Conservation (phyloP, 1,140 invertebrate genomes). For the Bilobella aurantiaca region DNA sequence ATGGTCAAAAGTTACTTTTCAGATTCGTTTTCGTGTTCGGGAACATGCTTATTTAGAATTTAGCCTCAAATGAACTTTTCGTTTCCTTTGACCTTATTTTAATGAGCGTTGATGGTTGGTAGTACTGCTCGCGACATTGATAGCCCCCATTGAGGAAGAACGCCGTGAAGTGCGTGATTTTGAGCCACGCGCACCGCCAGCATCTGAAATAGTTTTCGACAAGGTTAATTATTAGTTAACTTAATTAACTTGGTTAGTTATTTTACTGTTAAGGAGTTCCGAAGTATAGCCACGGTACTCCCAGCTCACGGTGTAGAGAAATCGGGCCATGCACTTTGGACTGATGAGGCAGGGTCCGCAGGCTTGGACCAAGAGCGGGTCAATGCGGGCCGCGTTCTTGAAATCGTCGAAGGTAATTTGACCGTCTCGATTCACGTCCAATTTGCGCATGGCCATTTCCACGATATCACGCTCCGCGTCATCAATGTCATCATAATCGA, state of each 20-base stretch:
- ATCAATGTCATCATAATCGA: slow-evolving; percentile 69
- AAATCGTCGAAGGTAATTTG: slow-evolving; percentile 64
- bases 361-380: slow-evolving; percentile 43
- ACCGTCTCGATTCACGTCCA: slow-evolving; percentile 67
- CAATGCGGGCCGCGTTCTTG: slow-evolving; percentile 48
- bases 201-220: too few relatives aligned
- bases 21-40: too few relatives aligned
- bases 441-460: slow-evolving; percentile 61
- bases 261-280: not conserved
- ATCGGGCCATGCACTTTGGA: not conserved
- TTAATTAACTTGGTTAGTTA: too few relatives aligned
- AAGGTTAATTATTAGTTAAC: too few relatives aligned
- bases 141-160: too few relatives aligned
- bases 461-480: slow-evolving; percentile 78
- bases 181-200: too few relatives aligned
- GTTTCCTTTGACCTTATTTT: too few relatives aligned
- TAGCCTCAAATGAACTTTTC: too few relatives aligned
- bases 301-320: not conserved
- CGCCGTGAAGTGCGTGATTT: too few relatives aligned
- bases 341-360: not conserved
- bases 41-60: not conserved
- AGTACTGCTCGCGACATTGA: too few relatives aligned
- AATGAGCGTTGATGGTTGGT: too few relatives aligned
- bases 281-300: not conserved
- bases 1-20: too few relatives aligned